Base-by-base conservation (phyloP, 30 jellyfish, hydroid and myxozoan species). In the Turritopsis dohrnii region DNA sequence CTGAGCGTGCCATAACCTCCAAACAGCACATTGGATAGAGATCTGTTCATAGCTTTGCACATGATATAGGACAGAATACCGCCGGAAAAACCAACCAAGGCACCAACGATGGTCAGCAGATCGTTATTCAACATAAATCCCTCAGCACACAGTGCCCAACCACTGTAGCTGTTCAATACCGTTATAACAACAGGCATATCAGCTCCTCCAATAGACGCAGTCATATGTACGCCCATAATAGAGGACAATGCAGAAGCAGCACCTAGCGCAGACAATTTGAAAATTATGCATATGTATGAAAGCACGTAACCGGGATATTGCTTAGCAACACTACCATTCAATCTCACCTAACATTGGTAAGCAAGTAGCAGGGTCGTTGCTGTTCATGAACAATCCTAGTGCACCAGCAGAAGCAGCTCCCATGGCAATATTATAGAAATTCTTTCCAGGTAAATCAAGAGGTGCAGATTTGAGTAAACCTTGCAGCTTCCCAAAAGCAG, bases 161-260 rank as follows among this genome's bases (percentile, higher is more conserved):
- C 98, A 92, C 98, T 92, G 98, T 92, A 92, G 76, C 98, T 92
- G 98, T 92, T 92, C 52, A 92, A 81, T 1, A 92, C 98, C 19
- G 98, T 92, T 1, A 92, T 92, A 60, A 92, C 98, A n/a, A 92
- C 98, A 84, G 98, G 98, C 98, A 92, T 92, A 66, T 92, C 98
- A 17, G 98, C 98, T 22, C 98, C 98, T 29, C 98, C 98, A 86
- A 92, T 92, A 52, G 98, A 92, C 53, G 98, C 98, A 52, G 98
- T 92, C 98, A 88, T 92, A 66, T 92, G 98, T 18, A 92, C 98
- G 65, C 98, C 98, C 98, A 92, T 87, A 28, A 87, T 95, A 24
- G 96, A 82, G 0, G 98, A 92, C 75, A 92, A 71, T 65, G 89
- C 98, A 54, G 95, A 89, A 29, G 98, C 98, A 27, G 96, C 95